These are phyloP conservation scores for Acrocyrtus sp. DNA, from an alignment of 2,888 invertebrate genomes.

Conservation along the genomic window DNA sequence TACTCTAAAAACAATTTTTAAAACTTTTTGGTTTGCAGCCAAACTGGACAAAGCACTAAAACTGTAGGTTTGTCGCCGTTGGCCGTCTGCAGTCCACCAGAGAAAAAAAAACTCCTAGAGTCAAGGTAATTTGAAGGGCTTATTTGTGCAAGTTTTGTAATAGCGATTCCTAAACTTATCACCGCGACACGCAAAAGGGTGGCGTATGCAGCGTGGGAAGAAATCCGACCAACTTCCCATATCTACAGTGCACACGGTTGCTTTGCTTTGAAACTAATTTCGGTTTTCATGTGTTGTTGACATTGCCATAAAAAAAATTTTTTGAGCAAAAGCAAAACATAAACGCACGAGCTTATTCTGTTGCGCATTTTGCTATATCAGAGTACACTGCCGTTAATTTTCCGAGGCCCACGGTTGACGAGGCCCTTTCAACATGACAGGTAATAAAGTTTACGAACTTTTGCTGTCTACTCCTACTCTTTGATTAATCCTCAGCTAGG, in stretches of 20 bases:
- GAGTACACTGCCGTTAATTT: no score
- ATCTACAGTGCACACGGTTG: no score
- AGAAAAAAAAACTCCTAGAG: neutral
- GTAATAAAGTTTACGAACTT: slow-evolving; percentile 9
- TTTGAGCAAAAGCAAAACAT: slow-evolving; percentile 10
- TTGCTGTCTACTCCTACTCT: neutral
- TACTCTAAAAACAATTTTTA: no score
- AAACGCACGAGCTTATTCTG: slow-evolving; percentile 15
- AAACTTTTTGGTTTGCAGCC: no score
- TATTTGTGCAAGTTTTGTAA: neutral
- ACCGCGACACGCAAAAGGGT: neutral
- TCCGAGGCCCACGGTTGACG: neutral
- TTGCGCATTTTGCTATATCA: neutral
- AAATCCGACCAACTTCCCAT: slow-evolving; percentile 41
- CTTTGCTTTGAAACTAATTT: no score
- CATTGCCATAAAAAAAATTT: slow-evolving; percentile 22
- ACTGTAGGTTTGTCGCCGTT: no score
- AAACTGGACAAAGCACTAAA: no score
- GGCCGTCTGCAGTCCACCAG: no score
- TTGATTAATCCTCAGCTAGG: no score
- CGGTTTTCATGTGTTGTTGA: no score
- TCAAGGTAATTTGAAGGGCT: slow-evolving; percentile 10
- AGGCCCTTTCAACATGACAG: slow-evolving; percentile 22
- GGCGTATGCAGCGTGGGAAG: slow-evolving; percentile 28
- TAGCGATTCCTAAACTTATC: neutral